Base-by-base conservation (phyloP, 2,797 vertebrate species). In the Pipistrellus nathusii region DNA sequence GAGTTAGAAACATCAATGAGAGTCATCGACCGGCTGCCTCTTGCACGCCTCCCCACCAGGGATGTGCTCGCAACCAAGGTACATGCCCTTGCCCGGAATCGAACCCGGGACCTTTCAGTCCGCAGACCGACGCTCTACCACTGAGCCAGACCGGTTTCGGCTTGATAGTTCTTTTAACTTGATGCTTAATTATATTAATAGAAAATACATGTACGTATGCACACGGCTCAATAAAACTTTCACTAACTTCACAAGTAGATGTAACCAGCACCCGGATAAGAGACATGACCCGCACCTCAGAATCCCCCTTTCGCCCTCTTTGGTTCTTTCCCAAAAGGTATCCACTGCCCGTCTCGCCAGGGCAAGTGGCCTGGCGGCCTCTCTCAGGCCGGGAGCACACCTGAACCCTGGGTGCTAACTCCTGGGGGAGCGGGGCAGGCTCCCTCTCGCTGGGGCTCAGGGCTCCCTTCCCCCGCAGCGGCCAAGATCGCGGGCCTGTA, bases 401-500 rank as follows among this genome's bases (percentile, higher is more conserved):
- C 1, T 8, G 32, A 69, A 23, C 20, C 46, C 41, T 44, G 8
- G 17, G 59, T 14, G 30, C 44, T 38, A 1, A 8, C 46, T 41
- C 1, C 3, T 32, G 11, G n/a, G 55, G 72, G 21, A 48, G 8
- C 23, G 38, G 66, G 30, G 5, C 15, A 7, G 41, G 8, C 6
- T 3, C 15, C 41, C 46, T 25, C 0, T 55, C 53, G 41, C n/a
- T 44, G 53, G 35, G 23, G 51, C 86, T 94, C 59, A 90, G 64
- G 51, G 12, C 46, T 46, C 53, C 0, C 73, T 55, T 82, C 64
- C 41, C 73, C 71, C 46, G 30, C 97, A 99, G 99, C 99, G 93
- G 99, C 99, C 21, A 99, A 99, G 97, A 99, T 99, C 73, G 99
- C 99, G 0, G 99, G 99, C 0, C 98, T 99, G 23, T 99, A 99